phyloP scores from a whole-genome alignment of 2,113 vertebrate species.

The Sus scrofa region DNA sequence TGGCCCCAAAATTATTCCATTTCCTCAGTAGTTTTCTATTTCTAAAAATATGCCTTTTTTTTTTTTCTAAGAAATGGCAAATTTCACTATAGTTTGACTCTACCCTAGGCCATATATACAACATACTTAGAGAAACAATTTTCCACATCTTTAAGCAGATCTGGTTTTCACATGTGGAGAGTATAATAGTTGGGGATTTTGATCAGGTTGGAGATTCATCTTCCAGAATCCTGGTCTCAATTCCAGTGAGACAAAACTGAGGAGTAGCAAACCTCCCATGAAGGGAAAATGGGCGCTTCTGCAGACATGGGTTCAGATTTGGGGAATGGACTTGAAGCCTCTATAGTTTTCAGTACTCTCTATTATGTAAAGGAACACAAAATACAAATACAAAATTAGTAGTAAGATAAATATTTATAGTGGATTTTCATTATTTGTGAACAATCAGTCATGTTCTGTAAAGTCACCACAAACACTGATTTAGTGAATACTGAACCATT shows the following conservation, averaged over 20 bases:
- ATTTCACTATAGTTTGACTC: background rate
- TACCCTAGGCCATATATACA: background rate
- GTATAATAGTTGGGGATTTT: background rate
- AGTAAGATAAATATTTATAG: background rate
- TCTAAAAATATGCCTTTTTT: background rate
- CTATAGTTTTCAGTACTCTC: background rate
- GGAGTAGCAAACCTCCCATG: background rate
- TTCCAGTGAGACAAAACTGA: background rate
- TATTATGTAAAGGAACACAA: background rate
- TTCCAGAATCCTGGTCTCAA: background rate
- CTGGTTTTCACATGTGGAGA: background rate
- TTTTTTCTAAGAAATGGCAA: background rate
- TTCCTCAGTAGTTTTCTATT: slow-evolving; percentile 11
- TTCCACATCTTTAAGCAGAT: background rate
- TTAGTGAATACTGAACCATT: background rate
- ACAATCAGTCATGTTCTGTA: background rate
- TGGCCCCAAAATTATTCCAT: background rate
- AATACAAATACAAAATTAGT: background rate
- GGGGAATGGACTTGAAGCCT: background rate
- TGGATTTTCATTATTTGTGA: background rate
- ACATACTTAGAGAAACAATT: background rate
- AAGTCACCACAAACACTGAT: background rate
- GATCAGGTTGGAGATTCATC: background rate
- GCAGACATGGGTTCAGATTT: background rate
- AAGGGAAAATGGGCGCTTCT: background rate